A percentile compares a stretch with the other conserved stretches of the same genome.
These are phyloP conservation scores for Brevimyrus niger DNA, from an alignment of 2,113 vertebrate species.

Conservation along the genomic window DNA sequence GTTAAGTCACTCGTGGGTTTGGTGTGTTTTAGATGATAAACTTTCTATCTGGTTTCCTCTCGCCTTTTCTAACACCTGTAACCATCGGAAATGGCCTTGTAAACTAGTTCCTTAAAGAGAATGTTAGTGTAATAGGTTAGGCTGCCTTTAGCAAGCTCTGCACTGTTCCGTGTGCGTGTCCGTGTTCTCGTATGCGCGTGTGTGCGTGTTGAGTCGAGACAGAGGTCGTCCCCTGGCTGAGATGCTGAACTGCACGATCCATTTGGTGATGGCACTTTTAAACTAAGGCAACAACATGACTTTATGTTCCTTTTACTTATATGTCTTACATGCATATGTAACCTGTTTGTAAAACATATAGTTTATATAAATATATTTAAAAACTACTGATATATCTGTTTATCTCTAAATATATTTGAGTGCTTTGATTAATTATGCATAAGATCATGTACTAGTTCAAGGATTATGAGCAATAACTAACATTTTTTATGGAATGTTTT, in stretches of 20 bases:
- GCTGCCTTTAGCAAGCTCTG: conserved; percentile 38
- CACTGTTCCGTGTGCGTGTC: conserved; percentile 4
- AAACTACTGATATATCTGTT: conserved; percentile 1
- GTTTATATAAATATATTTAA: conserved; percentile 28
- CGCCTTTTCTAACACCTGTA: conserved; percentile 23
- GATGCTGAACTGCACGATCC: conserved; percentile 8
- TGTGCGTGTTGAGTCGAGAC: conserved; percentile 1
- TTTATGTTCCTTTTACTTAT: conserved; percentile 52
- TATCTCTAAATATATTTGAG: conserved; percentile 38
- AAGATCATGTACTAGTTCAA: conserved; percentile 59
- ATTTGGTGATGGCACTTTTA: conserved; percentile 17
- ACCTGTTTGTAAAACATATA: conserved; percentile 2
- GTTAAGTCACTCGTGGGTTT: conserved; percentile 7
- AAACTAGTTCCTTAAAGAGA: conserved; percentile 64
- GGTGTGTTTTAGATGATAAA: conserved; percentile 23
- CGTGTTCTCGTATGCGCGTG: not conserved
- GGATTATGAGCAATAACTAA: conserved; percentile 65
- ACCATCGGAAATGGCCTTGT: conserved; percentile 61
- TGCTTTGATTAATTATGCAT: conserved; percentile 67
- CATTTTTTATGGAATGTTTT: conserved; percentile 76
- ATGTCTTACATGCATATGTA: conserved; percentile 11
- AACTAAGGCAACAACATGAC: not conserved
- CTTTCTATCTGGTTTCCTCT: conserved; percentile 10
- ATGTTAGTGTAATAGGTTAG: conserved; percentile 51
- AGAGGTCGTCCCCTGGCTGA: not conserved